Evolutionary conservation across 2,888 invertebrate genomes (phyloP), one percentile per base, ranked within the genome.

Genomic region (Flabesymbios commensalis): DNA sequence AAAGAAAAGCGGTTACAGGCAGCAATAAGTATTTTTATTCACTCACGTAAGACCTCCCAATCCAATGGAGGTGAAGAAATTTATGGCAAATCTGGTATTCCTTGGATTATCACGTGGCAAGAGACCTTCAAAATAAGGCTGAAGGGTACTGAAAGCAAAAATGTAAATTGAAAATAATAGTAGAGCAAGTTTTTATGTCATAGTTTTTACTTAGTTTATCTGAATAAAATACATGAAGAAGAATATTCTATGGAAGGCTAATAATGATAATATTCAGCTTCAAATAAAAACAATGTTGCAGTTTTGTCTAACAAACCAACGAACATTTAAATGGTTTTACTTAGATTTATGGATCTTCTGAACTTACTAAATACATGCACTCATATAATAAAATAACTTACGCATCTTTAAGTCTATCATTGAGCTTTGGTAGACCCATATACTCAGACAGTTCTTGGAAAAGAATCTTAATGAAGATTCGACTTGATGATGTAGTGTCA

Each of bases 391-490:
- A 10, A 10, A 36, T n/a, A 22, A 88, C 90, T 88, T 86, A 92
- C 90, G 89, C 88, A 83, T 99, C 96, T 78, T 92, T 92, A 0
- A 98, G 87, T 54, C 97, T 87, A 57, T 89, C 88, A 84, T 97
- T 96, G 26, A 99, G 85, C 77, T 95, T 95, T 48, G 89, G 88
- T 49, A 99, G 83, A 0, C 98, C 97, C 93, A 99, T 93, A 74
- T 93, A 95, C 79, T 98, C 97, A 0, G 93, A 91, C 57, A 99
- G 83, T 81, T 99, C 98, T 87, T 86, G 85, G 80, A 98, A 98
- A 39, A 99, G 84, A 69, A 96, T 96, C 85, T 99, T 99, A 60
- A 99, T 93, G 79, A 97, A 99, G 76, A 99, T 95, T 70, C 99
- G 87, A 78, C 95, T 94, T 0, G 97, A 95, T 70, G 96, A 96